These are phyloP conservation scores for Mimas tiliae DNA, from an alignment of 2,888 invertebrate genomes.

Conservation along the genomic window DNA sequence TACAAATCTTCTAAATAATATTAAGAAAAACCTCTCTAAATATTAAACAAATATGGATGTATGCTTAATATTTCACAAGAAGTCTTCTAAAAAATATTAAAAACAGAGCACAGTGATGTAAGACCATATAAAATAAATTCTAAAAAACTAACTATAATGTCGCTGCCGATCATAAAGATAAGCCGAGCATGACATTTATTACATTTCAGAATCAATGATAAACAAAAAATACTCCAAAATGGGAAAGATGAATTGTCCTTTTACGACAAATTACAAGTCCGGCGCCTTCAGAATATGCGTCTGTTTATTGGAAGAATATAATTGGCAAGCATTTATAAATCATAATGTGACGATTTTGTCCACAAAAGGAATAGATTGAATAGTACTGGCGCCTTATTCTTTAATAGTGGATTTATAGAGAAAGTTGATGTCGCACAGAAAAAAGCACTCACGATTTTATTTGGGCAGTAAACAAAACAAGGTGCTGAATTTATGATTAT, in stretches of 20 bases:
- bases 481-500: constrained; percentile 18
- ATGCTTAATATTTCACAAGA: no score
- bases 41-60: no score
- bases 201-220: neutral
- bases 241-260: constrained; percentile 1
- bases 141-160: no score
- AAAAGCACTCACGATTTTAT: constrained; percentile 20
- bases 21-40: no score
- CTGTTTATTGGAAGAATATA: constrained; percentile 1
- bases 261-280: neutral
- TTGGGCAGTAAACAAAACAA: constrained; percentile 20
- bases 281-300: neutral
- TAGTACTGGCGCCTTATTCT: neutral
- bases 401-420: neutral
- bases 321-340: constrained; percentile 4
- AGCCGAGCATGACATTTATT: neutral
- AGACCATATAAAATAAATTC: no score
- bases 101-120: no score
- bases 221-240: neutral
- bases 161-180: neutral
- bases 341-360: neutral
- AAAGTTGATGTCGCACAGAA: constrained; percentile 14
- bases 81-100: no score
- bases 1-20: no score
- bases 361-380: neutral